Evolutionary conservation across 1,140 invertebrate species (phyloP).

Genomic region (Drosophila grimshawi): DNA sequence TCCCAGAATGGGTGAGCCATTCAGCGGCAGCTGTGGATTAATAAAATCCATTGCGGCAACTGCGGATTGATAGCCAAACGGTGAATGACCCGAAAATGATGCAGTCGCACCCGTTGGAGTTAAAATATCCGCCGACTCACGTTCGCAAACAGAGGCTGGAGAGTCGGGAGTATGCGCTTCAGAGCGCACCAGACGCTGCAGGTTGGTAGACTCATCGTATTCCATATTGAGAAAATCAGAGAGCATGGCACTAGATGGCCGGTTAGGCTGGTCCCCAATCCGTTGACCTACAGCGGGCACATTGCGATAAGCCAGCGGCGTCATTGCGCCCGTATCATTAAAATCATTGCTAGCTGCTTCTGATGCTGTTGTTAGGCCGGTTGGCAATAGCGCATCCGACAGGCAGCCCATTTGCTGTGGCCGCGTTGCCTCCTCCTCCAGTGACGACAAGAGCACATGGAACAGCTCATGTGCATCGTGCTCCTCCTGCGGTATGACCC

Average conservation of each 20-base stretch:
- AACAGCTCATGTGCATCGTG: conserved; percentile 97
- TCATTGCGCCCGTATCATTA: conserved; percentile 13
- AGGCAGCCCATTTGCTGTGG: conserved; percentile 87
- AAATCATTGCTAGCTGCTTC: conserved; percentile 67
- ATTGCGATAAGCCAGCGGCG: conserved; percentile 17
- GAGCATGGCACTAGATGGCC: conserved; percentile 82
- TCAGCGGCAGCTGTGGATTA: conserved; percentile 42
- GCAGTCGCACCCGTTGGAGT: conserved; percentile 32
- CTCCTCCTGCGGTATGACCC: conserved; percentile 94
- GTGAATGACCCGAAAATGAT: conserved; percentile 28
- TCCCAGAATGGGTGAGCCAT: conserved; percentile 39
- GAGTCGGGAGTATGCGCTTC: conserved; percentile 84
- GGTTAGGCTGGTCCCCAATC: conserved; percentile 66
- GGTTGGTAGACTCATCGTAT: conserved; percentile 77
- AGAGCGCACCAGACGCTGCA: conserved; percentile 77
- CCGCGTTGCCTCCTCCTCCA: conserved; percentile 92
- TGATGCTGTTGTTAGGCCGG: conserved; percentile 63
- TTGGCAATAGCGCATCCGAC: conserved; percentile 87
- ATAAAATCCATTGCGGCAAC: conserved; percentile 33
- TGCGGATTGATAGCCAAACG: conserved; percentile 58
- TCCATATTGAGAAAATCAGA: conserved; percentile 81
- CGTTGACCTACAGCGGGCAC: conserved; percentile 30
- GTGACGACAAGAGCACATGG: conserved; percentile 92
- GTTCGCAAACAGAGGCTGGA: conserved; percentile 77
- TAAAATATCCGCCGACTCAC: conserved; percentile 57